Evolutionary conservation across 2,888 invertebrate genomes (phyloP), one percentile per base, ranked within the genome.

Genomic region (Andricus curvator): DNA sequence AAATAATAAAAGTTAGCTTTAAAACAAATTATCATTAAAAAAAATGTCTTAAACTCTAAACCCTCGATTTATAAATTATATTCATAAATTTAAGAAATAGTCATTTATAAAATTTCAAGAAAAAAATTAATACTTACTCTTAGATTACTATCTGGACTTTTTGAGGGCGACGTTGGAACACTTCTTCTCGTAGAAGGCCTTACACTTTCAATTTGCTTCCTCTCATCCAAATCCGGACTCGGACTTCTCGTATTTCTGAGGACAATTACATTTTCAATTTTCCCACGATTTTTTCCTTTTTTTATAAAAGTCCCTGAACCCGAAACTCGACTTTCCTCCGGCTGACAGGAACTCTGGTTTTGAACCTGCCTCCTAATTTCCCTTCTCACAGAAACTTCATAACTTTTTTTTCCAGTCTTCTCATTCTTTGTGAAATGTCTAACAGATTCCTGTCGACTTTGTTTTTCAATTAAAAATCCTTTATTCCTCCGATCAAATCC

Each of bases 161-260:
- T 89, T 20, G 86, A 86, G 13, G 88, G 88, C 9, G 90, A 87
- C 8, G 86, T 68, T 44, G 85, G 84, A 6, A 81, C 80, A 81
- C 84, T 89, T 67, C 85, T 86, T 68, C 88, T 86, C n/a, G 84
- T 81, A 25, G 62, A 62, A 25, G 62, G 62, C 65, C 78, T 67
- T 2, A 80, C 70, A 60, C 83, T 84, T 41, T 87, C 85, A 65
- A 56, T 62, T 66, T 78, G 65, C 78, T 84, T 89, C 80, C 83
- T 84, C 64, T 51, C 77, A 4, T 80, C 79, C 41, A 84, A 76
- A 81, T 90, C 88, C n/a, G 89, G 89, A 81, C 88, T 89, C 77
- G 88, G 87, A 85, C 87, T 88, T 81, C 89, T 89, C 81, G 81
- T 81, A 44, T 88, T 82, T 87, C 90, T 90, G 83, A 76, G 80